Evolutionary conservation across 1,140 invertebrate species (phyloP).

Genomic region (Hermatobates lingyangjiaoensis): DNA sequence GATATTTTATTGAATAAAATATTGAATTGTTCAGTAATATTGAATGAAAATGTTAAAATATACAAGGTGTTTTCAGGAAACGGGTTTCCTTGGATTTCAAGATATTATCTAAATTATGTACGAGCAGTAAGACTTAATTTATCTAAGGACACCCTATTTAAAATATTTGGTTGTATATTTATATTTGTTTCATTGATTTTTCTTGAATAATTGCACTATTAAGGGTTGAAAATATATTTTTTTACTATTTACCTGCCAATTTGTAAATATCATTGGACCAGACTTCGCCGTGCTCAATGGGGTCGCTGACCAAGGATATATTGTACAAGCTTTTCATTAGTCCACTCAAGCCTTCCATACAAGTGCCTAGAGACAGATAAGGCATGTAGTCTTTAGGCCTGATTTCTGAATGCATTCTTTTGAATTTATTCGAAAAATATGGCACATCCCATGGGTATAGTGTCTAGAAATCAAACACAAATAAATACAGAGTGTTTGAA

Average conservation of each 20-base stretch:
- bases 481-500: too few species aligned
- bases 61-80: too few species aligned
- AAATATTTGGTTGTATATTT: too few species aligned
- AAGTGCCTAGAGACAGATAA: slow-evolving; percentile 84
- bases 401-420: slow-evolving; percentile 44
- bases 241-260: slow-evolving; percentile 35
- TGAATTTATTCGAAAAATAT: slow-evolving; percentile 54
- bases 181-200: too few species aligned
- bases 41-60: too few species aligned
- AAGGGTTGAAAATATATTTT: not conserved
- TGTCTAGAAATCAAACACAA: slow-evolving; percentile 20
- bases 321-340: slow-evolving; percentile 64
- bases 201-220: too few species aligned
- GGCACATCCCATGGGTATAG: slow-evolving; percentile 68
- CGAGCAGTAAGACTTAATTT: too few species aligned
- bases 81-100: too few species aligned
- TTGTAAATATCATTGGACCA: slow-evolving; percentile 82
- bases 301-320: slow-evolving; percentile 48
- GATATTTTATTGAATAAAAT: too few species aligned
- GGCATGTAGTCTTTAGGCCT: slow-evolving; percentile 50
- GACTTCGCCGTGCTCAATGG: slow-evolving; percentile 53
- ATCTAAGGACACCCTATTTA: too few species aligned
- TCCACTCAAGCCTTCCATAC: slow-evolving; percentile 88
- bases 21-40: too few species aligned
- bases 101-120: too few species aligned